Conservation (phyloP, 37 sponge, comb jelly and placozoan genomes). For the Crambe crambe region DNA sequence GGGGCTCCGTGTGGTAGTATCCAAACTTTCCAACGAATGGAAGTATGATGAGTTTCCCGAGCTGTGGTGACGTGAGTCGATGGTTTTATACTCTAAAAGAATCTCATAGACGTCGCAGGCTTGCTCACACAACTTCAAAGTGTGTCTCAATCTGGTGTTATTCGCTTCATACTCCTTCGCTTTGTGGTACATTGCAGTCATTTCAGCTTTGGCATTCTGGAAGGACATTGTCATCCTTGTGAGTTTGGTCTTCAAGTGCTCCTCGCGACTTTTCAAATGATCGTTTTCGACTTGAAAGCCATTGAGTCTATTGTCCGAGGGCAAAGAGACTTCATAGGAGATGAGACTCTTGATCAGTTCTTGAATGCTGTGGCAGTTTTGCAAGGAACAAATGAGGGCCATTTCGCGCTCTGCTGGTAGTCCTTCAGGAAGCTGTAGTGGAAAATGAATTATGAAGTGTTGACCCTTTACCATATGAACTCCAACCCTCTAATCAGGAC, state of each 20-base stretch:
- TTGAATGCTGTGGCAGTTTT: slow-evolving; percentile 72
- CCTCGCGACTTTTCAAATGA: slow-evolving; percentile 27
- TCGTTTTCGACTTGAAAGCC: slow-evolving; percentile 50
- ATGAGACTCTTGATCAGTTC: slow-evolving; percentile 68
- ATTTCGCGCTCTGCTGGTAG: slow-evolving; percentile 46
- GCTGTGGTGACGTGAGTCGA: slow-evolving; percentile 5
- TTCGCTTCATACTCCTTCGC: slow-evolving; percentile 51
- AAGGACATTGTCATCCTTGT: slow-evolving; percentile 45
- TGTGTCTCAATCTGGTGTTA: slow-evolving; percentile 40
- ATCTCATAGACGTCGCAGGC: slow-evolving; percentile 71
- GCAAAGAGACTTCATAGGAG: slow-evolving; percentile 47
- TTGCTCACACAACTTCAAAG: slow-evolving; percentile 47
- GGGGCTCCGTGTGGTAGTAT: slow-evolving; percentile 34
- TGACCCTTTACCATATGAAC: not conserved
- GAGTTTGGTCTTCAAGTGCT: slow-evolving; percentile 59
- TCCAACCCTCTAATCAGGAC: not conserved
- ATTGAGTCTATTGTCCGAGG: slow-evolving; percentile 28
- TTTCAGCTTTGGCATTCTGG: slow-evolving; percentile 43
- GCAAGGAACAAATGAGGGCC: slow-evolving; percentile 59
- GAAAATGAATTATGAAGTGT: not conserved
- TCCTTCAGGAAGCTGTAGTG: slow-evolving; percentile 61
- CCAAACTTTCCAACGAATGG: slow-evolving; percentile 7
- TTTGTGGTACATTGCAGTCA: slow-evolving; percentile 49
- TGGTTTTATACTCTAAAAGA: slow-evolving; percentile 25
- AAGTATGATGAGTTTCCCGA: slow-evolving; percentile 13